These are phyloP conservation scores for Rhinichthys osculus DNA, from an alignment of 2,797 vertebrate species.

Conservation along the genomic window DNA sequence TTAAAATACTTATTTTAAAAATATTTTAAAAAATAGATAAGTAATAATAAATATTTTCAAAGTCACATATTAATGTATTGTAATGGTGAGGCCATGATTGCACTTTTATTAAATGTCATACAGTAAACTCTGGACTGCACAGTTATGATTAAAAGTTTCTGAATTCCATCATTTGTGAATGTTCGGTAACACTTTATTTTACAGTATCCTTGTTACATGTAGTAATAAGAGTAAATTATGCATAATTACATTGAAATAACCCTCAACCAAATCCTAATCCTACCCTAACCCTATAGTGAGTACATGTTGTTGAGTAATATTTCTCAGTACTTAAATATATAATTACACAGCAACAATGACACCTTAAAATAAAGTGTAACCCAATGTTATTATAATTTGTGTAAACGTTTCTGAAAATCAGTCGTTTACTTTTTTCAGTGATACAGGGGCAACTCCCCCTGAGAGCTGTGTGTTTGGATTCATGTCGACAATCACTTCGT, in stretches of 20 bases:
- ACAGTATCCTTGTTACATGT: too few relatives aligned
- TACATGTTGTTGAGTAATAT: too few relatives aligned
- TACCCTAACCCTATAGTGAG: too few relatives aligned
- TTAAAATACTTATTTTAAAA: background rate
- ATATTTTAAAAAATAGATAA: background rate
- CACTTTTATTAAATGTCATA: background rate
- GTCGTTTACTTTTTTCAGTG: conserved; percentile 73
- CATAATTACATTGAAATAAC: too few relatives aligned
- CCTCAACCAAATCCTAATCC: too few relatives aligned
- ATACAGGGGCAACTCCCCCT: conserved; percentile 87
- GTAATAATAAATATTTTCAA: too few relatives aligned
- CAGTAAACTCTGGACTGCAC: background rate
- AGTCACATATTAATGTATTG: background rate
- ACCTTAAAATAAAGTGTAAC: too few relatives aligned
- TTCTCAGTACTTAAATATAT: too few relatives aligned
- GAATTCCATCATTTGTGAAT: background rate
- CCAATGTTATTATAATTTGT: background rate
- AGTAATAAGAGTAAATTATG: too few relatives aligned
- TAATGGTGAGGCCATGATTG: background rate
- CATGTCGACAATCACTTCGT: conserved; percentile 91
- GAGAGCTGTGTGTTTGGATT: conserved; percentile 95
- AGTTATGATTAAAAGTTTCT: background rate
- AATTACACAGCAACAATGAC: too few relatives aligned
- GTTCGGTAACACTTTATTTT: too few relatives aligned
- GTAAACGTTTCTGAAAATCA: background rate